These are phyloP conservation scores for Pampus argenteus DNA, from an alignment of 2,797 vertebrate species.

Conservation along the genomic window DNA sequence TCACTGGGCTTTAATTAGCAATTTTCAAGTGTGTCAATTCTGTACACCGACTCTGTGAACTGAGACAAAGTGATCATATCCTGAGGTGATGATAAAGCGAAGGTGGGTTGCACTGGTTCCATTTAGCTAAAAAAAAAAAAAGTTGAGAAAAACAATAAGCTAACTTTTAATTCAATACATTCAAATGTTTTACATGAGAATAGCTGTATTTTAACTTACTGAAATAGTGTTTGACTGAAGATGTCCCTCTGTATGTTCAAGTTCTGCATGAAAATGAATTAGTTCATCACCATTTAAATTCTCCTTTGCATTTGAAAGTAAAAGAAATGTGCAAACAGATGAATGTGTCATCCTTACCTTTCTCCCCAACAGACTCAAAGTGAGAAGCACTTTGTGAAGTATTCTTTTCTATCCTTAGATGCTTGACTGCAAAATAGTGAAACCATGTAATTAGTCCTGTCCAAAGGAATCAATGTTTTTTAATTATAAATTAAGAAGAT, in stretches of 20 bases:
- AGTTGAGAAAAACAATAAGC: not conserved
- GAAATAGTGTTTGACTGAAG: conserved; percentile 91
- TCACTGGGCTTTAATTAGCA: conserved; percentile 19
- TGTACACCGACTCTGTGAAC: conserved; percentile 86
- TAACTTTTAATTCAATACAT: not conserved
- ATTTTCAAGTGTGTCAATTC: conserved; percentile 40
- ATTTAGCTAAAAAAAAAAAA: conserved; percentile 83
- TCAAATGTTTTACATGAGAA: not conserved
- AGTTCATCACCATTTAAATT: conserved; percentile 18
- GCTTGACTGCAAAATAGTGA: conserved; percentile 84
- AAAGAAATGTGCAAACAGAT: not conserved
- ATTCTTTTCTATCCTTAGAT: conserved; percentile 90
- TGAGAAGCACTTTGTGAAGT: conserved; percentile 82
- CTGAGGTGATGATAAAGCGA: conserved; percentile 91
- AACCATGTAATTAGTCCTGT: conserved; percentile 11
- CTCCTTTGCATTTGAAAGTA: not conserved
- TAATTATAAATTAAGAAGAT: not conserved
- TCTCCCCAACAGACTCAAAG: conserved; percentile 89
- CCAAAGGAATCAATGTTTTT: not conserved
- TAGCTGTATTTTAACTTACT: conserved; percentile 82
- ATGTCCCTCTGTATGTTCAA: conserved; percentile 88
- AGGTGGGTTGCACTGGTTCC: conserved; percentile 88
- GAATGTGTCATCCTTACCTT: conserved; percentile 81
- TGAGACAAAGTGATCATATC: conserved; percentile 93
- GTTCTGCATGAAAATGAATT: conserved; percentile 81